A percentile compares a stretch with the other conserved stretches of the same genome.
Evolutionary conservation across 2,797 vertebrate genomes (phyloP).

Genomic region (Heteromormyrus szaboi): DNA sequence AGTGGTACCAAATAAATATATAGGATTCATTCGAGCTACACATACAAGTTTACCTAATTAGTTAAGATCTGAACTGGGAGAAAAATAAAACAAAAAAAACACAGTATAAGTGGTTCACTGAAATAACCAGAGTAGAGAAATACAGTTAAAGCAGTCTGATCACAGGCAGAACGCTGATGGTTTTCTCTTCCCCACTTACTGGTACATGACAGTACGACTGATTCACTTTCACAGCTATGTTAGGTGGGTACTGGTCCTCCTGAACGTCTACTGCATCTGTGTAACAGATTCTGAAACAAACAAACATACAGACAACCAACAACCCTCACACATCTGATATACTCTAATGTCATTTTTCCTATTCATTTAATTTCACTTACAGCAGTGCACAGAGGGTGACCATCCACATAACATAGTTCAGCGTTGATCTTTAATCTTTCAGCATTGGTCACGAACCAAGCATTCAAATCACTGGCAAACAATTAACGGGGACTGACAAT

Average conservation of each 20-base stretch:
- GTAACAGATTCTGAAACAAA: conserved; percentile 66
- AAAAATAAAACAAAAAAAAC: neutral
- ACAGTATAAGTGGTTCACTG: neutral
- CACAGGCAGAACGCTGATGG: neutral
- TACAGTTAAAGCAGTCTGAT: neutral
- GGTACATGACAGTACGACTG: conserved; percentile 67
- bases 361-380: neutral
- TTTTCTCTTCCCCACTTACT: conserved; percentile 43
- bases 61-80: neutral
- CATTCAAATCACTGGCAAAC: neutral
- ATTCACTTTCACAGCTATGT: conserved; percentile 69
- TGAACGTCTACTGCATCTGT: conserved; percentile 69
- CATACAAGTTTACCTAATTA: neutral
- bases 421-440: neutral
- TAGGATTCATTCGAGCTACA: neutral
- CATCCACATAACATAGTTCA: neutral
- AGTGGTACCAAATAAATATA: neutral
- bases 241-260: conserved; percentile 78
- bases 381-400: neutral
- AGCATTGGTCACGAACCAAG: neutral
- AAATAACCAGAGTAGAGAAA: neutral
- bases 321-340: neutral
- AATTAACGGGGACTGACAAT: neutral
- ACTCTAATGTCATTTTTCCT: neutral
- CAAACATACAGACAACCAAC: neutral